These are phyloP conservation scores for Volucella zonaria DNA, from an alignment of 2,888 invertebrate genomes.

Conservation along the genomic window DNA sequence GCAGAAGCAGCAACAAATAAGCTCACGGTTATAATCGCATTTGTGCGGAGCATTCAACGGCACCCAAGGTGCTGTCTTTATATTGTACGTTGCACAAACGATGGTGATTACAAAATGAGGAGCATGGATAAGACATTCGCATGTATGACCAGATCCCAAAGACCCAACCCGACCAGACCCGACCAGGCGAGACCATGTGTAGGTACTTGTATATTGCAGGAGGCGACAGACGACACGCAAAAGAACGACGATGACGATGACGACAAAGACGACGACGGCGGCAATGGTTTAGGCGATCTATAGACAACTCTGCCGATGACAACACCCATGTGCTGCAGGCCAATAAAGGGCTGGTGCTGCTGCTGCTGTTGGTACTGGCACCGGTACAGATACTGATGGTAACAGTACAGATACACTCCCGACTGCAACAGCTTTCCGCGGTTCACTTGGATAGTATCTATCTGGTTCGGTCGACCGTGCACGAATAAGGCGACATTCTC, in stretches of 20 bases:
- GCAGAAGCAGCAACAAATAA: slow-evolving; percentile 56
- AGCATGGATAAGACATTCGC: slow-evolving; percentile 68
- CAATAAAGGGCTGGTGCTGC: slow-evolving; percentile 31
- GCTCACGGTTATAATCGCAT: slow-evolving; percentile 69
- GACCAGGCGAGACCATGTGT: slow-evolving; percentile 1
- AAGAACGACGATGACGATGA: slow-evolving; percentile 2
- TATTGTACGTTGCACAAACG: slow-evolving; percentile 70
- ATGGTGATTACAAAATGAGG: slow-evolving; percentile 70
- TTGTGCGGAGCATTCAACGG: slow-evolving; percentile 27
- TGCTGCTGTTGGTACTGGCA: not conserved
- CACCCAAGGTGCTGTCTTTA: slow-evolving; percentile 57
- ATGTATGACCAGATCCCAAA: slow-evolving; percentile 29
- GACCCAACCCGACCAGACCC: not conserved
- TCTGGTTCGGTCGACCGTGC: slow-evolving; percentile 69
- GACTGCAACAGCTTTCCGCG: slow-evolving; percentile 52
- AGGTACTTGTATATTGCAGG: slow-evolving; percentile 24
- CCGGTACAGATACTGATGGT: not conserved
- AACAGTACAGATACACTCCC: not conserved
- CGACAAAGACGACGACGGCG: not conserved
- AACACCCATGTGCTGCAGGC: slow-evolving; percentile 55
- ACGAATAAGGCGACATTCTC: slow-evolving; percentile 72
- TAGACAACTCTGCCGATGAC: slow-evolving; percentile 54
- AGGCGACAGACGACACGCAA: slow-evolving; percentile 27
- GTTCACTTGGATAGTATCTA: slow-evolving; percentile 65
- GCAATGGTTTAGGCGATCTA: slow-evolving; percentile 22